Evolutionary conservation across 2,113 vertebrate species (phyloP).

Genomic region (Podilymbus podiceps): DNA sequence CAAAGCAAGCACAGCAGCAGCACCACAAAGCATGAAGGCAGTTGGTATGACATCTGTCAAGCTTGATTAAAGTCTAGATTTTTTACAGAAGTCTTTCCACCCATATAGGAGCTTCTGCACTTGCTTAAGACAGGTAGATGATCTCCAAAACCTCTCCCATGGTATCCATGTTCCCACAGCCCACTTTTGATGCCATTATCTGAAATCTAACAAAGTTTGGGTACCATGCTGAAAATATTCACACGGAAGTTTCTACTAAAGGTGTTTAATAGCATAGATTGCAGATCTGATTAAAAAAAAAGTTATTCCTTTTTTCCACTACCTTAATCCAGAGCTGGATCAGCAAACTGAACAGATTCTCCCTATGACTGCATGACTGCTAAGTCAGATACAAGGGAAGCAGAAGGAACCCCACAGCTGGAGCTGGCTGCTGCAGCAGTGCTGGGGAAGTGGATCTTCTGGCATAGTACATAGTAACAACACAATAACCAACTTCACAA

Average conservation of each 20-base stretch:
- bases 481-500: neutral
- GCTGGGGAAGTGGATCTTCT: neutral
- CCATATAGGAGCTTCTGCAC: neutral
- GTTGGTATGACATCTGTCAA: neutral
- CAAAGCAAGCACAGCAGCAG: neutral
- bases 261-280: neutral
- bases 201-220: neutral
- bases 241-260: neutral
- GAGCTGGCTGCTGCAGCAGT: neutral
- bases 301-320: neutral
- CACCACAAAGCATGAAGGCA: neutral
- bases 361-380: neutral
- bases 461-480: neutral
- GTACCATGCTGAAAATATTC: neutral
- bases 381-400: neutral
- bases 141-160: neutral
- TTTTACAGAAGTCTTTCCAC: neutral
- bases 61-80: neutral
- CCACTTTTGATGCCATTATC: neutral
- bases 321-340: neutral
- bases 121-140: neutral
- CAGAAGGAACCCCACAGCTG: neutral
- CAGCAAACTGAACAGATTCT: neutral
- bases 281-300: neutral
- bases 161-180: neutral